Evolutionary conservation across 2,888 invertebrate species (phyloP).

Genomic region (Neelides folsomi): DNA sequence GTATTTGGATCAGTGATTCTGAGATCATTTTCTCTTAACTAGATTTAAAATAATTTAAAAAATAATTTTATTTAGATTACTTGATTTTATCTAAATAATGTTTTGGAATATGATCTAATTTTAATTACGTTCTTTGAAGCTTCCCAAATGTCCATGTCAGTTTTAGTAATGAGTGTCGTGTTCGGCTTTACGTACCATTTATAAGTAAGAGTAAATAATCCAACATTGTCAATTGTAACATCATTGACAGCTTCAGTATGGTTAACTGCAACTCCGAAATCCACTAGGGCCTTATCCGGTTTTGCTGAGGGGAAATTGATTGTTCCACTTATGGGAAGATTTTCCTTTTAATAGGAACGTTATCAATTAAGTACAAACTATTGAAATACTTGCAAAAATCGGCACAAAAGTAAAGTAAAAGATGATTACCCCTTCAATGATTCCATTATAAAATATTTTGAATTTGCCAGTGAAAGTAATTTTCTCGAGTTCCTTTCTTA

Average conservation of each 20-base stretch:
- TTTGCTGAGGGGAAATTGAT: conserved; percentile 16
- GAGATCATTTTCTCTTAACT: no score
- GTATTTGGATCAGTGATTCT: no score
- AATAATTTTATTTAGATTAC: no score
- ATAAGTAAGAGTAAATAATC: conserved; percentile 16
- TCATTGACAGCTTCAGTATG: conserved; percentile 20
- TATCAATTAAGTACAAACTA: background rate
- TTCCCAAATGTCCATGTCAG: no score
- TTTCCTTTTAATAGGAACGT: conserved; percentile 5
- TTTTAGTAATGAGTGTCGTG: conserved; percentile 2
- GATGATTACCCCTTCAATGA: conserved; percentile 4
- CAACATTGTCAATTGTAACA: conserved; percentile 16
- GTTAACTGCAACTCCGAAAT: conserved; percentile 16
- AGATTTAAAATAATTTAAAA: no score
- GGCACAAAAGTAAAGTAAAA: no score
- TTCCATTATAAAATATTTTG: conserved; percentile 9
- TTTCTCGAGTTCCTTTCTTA: conserved; percentile 16
- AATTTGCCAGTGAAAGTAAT: conserved; percentile 12
- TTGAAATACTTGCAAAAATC: no score
- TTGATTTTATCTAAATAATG: no score
- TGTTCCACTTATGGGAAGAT: conserved; percentile 12
- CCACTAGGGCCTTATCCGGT: conserved; percentile 9
- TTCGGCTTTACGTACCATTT: conserved; percentile 24
- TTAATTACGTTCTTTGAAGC: no score
- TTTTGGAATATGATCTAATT: no score